Percentiles rank a stretch among this genome's conserved stretches.
Evolutionary conservation across 2,797 vertebrate genomes (phyloP).

Genomic region (Smutsia temminckii): DNA sequence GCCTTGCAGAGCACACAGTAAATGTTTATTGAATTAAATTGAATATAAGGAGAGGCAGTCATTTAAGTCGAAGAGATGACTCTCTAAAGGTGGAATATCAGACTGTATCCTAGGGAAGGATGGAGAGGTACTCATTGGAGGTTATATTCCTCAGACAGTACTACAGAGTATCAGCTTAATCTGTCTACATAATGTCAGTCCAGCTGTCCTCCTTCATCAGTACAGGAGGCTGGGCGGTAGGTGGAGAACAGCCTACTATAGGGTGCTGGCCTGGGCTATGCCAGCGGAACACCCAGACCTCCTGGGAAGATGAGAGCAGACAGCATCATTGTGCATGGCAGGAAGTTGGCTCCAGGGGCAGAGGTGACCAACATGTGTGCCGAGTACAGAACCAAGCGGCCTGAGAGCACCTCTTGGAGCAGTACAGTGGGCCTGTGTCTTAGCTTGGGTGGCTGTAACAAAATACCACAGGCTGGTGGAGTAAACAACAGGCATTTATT

Average conservation of each 20-base stretch:
- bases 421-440: background rate
- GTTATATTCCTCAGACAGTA: background rate
- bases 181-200: background rate
- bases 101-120: background rate
- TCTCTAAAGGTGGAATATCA: background rate
- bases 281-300: background rate
- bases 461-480: background rate
- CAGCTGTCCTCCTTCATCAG: background rate
- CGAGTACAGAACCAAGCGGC: background rate
- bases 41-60: background rate
- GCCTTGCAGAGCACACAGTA: background rate
- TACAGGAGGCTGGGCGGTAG: background rate
- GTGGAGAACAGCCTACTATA: background rate
- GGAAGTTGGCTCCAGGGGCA: background rate
- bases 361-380: background rate
- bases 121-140: background rate
- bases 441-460: background rate
- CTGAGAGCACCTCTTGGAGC: background rate
- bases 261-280: background rate
- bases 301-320: background rate
- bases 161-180: background rate
- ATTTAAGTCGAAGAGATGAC: background rate
- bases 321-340: background rate
- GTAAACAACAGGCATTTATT: background rate
- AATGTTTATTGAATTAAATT: background rate